A percentile compares a stretch with the other conserved stretches of the same genome.
These are phyloP conservation scores for Dicranocentrus wangi DNA, from an alignment of 2,888 invertebrate species.

Conservation along the genomic window DNA sequence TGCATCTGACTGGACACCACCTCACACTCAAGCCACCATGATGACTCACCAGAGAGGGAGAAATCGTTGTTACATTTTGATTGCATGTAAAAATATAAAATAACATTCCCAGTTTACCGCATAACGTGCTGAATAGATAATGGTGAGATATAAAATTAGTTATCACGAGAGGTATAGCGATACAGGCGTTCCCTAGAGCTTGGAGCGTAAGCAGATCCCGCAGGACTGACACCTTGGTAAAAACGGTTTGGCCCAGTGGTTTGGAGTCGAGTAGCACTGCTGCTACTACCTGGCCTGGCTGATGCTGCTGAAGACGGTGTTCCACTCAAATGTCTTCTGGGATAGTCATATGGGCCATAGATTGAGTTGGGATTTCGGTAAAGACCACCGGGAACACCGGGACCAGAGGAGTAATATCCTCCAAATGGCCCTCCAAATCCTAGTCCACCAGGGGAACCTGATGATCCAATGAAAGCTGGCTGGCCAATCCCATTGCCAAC, in stretches of 20 bases:
- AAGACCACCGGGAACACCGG: conserved; percentile 53
- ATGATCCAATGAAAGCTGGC: conserved; percentile 45
- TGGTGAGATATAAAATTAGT: conserved; percentile 17
- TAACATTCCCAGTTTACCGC: neutral
- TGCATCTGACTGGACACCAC: too few relatives aligned
- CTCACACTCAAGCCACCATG: too few relatives aligned
- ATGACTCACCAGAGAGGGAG: too few relatives aligned
- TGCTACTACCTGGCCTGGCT: conserved; percentile 17
- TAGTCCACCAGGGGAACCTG: neutral
- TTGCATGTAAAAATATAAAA: too few relatives aligned
- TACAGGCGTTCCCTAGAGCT: conserved; percentile 46
- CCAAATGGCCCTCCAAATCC: conserved; percentile 25
- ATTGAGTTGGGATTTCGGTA: conserved; percentile 46
- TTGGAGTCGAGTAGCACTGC: conserved; percentile 27
- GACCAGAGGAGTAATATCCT: conserved; percentile 31
- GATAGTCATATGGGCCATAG: conserved; percentile 35
- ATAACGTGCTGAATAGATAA: neutral
- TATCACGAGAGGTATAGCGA: conserved; percentile 47
- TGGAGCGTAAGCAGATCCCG: conserved; percentile 33
- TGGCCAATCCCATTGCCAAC: conserved; percentile 55
- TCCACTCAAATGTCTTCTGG: conserved; percentile 24
- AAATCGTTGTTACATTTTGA: too few relatives aligned
- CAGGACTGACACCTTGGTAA: conserved; percentile 45
- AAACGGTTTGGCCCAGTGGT: conserved; percentile 46
- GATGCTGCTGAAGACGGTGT: conserved; percentile 28